Evolutionary conservation across 2,888 invertebrate species (phyloP).

Genomic region (Strigamia transsilvanica): DNA sequence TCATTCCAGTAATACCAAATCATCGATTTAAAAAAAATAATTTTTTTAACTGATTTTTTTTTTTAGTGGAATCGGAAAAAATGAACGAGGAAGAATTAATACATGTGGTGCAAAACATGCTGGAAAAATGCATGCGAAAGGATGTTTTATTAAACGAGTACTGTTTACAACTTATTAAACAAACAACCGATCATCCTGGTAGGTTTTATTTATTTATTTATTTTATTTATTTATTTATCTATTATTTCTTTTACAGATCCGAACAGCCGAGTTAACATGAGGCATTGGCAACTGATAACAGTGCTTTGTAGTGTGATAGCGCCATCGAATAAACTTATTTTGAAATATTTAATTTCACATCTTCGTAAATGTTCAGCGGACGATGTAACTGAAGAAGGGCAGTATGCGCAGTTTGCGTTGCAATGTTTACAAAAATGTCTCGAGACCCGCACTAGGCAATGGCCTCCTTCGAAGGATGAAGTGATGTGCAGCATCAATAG

Average conservation of each 20-base stretch:
- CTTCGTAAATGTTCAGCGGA: constrained; percentile 87
- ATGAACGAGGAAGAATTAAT: constrained; percentile 81
- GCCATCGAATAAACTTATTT: constrained; percentile 84
- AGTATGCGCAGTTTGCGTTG: constrained; percentile 91
- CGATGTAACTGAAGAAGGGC: constrained; percentile 90
- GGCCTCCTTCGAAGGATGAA: constrained; percentile 91
- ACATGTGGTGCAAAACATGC: constrained; percentile 84
- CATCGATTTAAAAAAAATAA: background rate
- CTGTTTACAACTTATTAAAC: constrained; percentile 90
- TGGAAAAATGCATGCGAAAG: constrained; percentile 90
- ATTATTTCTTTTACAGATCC: constrained; percentile 70
- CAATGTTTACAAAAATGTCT: constrained; percentile 79
- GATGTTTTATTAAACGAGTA: constrained; percentile 87
- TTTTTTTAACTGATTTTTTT: constrained; percentile 28
- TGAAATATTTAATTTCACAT: constrained; percentile 88
- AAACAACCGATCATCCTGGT: constrained; percentile 75
- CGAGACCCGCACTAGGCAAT: constrained; percentile 77
- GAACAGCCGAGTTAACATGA: constrained; percentile 82
- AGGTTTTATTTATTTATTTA: constrained; percentile 46
- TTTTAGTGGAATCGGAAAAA: constrained; percentile 66
- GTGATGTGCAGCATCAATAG: constrained; percentile 88
- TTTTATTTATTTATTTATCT: background rate
- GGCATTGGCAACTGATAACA: constrained; percentile 91
- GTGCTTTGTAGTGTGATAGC: constrained; percentile 82
- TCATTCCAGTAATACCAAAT: constrained; percentile 61